phyloP scores from a whole-genome alignment of 1,140 invertebrate genomes.

The Portunus trituberculatus region DNA sequence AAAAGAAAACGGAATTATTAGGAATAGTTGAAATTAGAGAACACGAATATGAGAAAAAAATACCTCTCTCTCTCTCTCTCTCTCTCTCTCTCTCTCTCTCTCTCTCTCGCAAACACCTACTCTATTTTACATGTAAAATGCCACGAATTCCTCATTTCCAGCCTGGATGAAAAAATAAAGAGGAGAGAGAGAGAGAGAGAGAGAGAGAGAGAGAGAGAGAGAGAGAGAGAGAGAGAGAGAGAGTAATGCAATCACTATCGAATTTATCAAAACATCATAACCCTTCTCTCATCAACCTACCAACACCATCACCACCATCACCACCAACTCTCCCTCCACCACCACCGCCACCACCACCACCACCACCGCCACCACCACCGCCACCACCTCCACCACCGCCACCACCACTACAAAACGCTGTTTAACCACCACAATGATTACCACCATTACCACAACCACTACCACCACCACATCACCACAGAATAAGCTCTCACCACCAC shows the following conservation, averaged over 20 bases:
- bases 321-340: too few species aligned
- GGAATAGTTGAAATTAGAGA: not conserved
- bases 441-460: too few species aligned
- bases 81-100: too few species aligned
- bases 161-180: not conserved
- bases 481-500: too few species aligned
- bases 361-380: too few species aligned
- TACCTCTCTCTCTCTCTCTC: not conserved
- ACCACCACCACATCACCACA: too few species aligned
- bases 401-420: too few species aligned
- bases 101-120: too few species aligned
- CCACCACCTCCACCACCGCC: too few species aligned
- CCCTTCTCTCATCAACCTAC: not conserved
- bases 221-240: slow-evolving; percentile 20
- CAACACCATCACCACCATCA: not conserved
- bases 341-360: too few species aligned
- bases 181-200: slow-evolving; percentile 1
- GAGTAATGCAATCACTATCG: not conserved
- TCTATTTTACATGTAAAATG: not conserved
- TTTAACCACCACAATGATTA: too few species aligned
- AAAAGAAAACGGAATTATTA: not conserved
- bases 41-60: not conserved
- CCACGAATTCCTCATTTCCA: not conserved
- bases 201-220: slow-evolving; percentile 8
- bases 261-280: not conserved